Conservation (phyloP, 2,888 invertebrate genomes). For the Pheosia tremula region DNA sequence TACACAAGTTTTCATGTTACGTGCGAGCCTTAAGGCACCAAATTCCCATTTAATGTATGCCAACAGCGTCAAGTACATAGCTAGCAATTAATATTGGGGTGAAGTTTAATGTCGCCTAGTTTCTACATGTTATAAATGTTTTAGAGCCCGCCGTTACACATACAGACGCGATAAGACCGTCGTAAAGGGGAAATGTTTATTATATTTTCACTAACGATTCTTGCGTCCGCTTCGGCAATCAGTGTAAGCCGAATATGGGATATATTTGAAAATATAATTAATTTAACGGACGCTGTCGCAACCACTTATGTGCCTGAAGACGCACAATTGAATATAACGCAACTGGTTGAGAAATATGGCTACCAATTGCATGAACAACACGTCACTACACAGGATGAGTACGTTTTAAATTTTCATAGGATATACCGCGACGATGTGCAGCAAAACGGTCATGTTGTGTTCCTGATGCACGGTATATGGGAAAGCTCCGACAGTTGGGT, state of each 20-base stretch:
- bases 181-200: slow-evolving; percentile 26
- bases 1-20: no score
- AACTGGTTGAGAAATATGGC: slow-evolving; percentile 53
- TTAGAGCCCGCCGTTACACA: slow-evolving; percentile 17
- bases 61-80: slow-evolving; percentile 19
- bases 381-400: slow-evolving; percentile 63
- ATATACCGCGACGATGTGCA: slow-evolving; percentile 40
- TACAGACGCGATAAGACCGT: slow-evolving; percentile 14
- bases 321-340: slow-evolving; percentile 50
- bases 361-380: slow-evolving; percentile 59
- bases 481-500: slow-evolving; percentile 60
- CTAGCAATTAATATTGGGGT: slow-evolving; percentile 31
- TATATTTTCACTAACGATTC: slow-evolving; percentile 19
- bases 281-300: slow-evolving; percentile 8
- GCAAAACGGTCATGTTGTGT: slow-evolving; percentile 70
- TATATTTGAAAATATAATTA: slow-evolving; percentile 20
- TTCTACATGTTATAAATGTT: slow-evolving; percentile 24
- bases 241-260: slow-evolving; percentile 24
- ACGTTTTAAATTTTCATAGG: slow-evolving; percentile 62
- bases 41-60: slow-evolving; percentile 27
- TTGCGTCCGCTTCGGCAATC: slow-evolving; percentile 19
- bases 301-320: slow-evolving; percentile 42
- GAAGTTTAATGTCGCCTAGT: slow-evolving; percentile 23
- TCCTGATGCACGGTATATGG: slow-evolving; percentile 92
- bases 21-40: slow-evolving; percentile 7